Evolutionary conservation across 2,113 vertebrate genomes (phyloP).

Genomic region (Boleophthalmus pectinirostris): DNA sequence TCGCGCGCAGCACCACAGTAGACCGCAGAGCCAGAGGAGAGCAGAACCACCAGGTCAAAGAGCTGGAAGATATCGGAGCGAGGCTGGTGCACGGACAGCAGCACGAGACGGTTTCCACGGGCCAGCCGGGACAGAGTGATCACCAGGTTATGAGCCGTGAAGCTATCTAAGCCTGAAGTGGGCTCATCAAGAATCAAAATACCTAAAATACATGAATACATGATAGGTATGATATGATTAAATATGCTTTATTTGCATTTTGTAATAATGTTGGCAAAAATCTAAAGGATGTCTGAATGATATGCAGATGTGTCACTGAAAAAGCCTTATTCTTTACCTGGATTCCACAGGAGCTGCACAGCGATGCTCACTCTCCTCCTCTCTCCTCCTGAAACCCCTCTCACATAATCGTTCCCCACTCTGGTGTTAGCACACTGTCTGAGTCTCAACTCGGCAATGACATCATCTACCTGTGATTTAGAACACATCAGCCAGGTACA

Average conservation of each 20-base stretch:
- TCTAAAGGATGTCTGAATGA: background rate
- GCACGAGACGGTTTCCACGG: constrained; percentile 89
- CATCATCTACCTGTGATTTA: constrained; percentile 86
- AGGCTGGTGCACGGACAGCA: constrained; percentile 93
- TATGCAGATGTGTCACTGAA: background rate
- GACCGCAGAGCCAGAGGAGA: constrained; percentile 86
- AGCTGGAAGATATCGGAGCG: constrained; percentile 95
- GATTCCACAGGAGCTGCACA: constrained; percentile 96
- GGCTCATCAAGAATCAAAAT: constrained; percentile 95
- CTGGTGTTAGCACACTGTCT: constrained; percentile 90
- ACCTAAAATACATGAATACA: constrained; percentile 71
- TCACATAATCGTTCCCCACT: constrained; percentile 86
- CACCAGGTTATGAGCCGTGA: constrained; percentile 95
- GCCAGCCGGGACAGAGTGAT: constrained; percentile 91
- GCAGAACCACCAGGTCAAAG: constrained; percentile 91
- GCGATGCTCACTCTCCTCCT: constrained; percentile 92
- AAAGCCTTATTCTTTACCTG: constrained; percentile 73
- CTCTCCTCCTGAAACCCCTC: constrained; percentile 91
- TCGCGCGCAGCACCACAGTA: constrained; percentile 87
- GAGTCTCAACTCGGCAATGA: constrained; percentile 92
- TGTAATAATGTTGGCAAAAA: background rate
- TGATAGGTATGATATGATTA: background rate
- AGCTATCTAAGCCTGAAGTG: constrained; percentile 96
- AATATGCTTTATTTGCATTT: background rate
- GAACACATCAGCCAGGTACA: background rate